A percentile compares a stretch with the other conserved stretches of the same genome.
phyloP scores from a whole-genome alignment of 1,140 invertebrate species.

The Drosophila nikananu region DNA sequence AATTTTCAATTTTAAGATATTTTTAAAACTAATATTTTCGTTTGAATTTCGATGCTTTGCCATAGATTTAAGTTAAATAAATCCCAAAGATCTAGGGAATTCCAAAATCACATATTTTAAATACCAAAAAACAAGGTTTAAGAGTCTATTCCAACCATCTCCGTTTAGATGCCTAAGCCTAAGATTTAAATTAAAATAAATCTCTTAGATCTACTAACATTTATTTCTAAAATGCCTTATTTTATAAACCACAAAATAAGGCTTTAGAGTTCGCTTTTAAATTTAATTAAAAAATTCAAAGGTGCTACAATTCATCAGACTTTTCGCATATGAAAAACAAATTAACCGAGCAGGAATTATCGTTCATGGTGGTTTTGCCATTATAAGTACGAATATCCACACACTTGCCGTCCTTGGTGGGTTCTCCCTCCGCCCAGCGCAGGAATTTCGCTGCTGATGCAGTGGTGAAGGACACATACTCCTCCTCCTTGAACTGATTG shows the following conservation, averaged over 20 bases:
- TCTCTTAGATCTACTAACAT: too few species aligned
- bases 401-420: conserved; percentile 23
- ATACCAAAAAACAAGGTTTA: background rate
- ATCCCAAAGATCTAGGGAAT: background rate
- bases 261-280: background rate
- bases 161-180: too few species aligned
- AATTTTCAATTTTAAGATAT: background rate
- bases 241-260: background rate
- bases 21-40: background rate
- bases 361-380: conserved; percentile 23
- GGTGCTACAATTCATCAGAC: background rate
- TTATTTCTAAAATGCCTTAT: background rate
- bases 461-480: conserved; percentile 25
- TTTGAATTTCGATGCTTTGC: background rate
- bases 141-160: background rate
- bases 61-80: background rate
- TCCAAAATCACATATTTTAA: background rate
- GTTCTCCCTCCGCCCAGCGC: conserved; percentile 23
- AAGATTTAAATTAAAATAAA: background rate
- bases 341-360: conserved; percentile 5
- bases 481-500: conserved; percentile 20
- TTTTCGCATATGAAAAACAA: conserved; percentile 20
- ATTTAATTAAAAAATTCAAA: too few species aligned
- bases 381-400: conserved; percentile 12
- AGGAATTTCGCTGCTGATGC: conserved; percentile 13